Conservation (phyloP, 2,797 vertebrate genomes). For the Balearica regulorum region DNA sequence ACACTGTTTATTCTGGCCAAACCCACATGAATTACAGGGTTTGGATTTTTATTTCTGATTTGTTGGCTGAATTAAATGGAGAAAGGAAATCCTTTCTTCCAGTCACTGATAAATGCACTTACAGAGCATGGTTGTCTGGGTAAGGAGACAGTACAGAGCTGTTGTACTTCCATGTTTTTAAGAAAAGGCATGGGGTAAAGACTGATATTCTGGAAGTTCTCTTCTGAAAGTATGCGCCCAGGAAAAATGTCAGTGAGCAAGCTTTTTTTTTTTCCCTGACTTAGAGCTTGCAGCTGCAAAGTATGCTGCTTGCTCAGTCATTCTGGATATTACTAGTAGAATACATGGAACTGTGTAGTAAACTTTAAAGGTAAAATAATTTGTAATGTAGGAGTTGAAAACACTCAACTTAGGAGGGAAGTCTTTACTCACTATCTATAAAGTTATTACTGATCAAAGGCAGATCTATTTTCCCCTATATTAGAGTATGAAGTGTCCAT, state of each 20-base stretch:
- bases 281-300: background rate
- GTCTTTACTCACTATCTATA: background rate
- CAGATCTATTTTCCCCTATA: background rate
- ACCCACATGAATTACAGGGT: background rate
- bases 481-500: background rate
- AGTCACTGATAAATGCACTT: background rate
- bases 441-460: background rate
- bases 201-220: background rate
- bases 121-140: background rate
- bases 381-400: background rate
- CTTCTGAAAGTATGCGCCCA: background rate
- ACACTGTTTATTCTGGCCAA: background rate
- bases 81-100: background rate
- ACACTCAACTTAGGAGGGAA: background rate
- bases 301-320: background rate
- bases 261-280: too few species aligned
- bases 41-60: background rate
- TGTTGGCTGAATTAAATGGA: background rate
- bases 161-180: background rate
- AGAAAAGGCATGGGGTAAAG: background rate
- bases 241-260: background rate
- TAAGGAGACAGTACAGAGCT: background rate
- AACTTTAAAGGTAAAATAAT: background rate
- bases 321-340: background rate
- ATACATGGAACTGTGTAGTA: background rate